Percentiles rank a stretch among this genome's conserved stretches.
These are phyloP conservation scores for Ophioninae sp. DNA, from an alignment of 2,888 invertebrate species.

Conservation along the genomic window DNA sequence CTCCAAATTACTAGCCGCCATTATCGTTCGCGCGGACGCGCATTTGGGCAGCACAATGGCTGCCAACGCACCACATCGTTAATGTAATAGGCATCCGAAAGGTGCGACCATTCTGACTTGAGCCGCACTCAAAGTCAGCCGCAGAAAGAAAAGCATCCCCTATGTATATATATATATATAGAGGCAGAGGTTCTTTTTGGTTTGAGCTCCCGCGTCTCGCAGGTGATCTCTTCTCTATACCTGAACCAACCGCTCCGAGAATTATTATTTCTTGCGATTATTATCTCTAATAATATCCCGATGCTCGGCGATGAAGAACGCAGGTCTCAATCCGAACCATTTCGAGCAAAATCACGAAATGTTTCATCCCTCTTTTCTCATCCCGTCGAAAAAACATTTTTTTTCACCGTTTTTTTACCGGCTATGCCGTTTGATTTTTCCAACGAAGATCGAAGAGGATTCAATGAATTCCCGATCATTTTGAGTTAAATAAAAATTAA, in stretches of 20 bases:
- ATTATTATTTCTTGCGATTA: conserved; percentile 80
- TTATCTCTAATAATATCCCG: conserved; percentile 79
- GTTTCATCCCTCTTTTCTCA: conserved; percentile 39
- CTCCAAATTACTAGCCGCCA: conserved; percentile 77
- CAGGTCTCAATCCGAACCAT: conserved; percentile 49
- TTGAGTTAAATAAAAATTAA: no score
- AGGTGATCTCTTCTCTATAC: conserved; percentile 58
- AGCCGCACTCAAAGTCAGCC: conserved; percentile 66
- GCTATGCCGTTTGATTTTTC: not conserved
- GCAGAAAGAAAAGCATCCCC: conserved; percentile 61
- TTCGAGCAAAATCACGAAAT: conserved; percentile 54
- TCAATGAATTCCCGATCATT: not conserved
- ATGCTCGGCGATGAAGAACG: conserved; percentile 50
- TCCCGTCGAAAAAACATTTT: not conserved
- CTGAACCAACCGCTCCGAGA: conserved; percentile 65
- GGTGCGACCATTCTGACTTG: conserved; percentile 70
- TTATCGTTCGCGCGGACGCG: conserved; percentile 74
- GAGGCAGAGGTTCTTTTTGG: conserved; percentile 55
- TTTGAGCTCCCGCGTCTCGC: conserved; percentile 61
- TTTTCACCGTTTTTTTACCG: conserved; percentile 18
- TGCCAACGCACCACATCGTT: conserved; percentile 75
- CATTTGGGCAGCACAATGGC: conserved; percentile 79
- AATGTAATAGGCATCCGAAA: conserved; percentile 78
- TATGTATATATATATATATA: conserved; percentile 6
- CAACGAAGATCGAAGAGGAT: not conserved